These are phyloP conservation scores for Rhinoptilus africanus DNA, from an alignment of 2,113 vertebrate genomes.

Conservation along the genomic window DNA sequence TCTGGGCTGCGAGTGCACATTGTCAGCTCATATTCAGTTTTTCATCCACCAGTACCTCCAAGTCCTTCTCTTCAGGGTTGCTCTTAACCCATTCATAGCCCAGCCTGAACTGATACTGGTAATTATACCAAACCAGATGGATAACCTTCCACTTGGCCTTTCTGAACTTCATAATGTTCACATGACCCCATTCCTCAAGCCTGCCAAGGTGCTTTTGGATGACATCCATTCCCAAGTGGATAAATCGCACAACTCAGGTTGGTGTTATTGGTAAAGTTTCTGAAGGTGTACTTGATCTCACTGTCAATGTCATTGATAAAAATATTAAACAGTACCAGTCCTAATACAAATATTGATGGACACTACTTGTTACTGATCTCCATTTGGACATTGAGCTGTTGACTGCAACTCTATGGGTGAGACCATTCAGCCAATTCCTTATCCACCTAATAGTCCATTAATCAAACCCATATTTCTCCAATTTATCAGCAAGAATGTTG, in stretches of 20 bases:
- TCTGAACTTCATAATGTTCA: not conserved
- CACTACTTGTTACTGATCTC: not conserved
- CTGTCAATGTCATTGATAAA: not conserved
- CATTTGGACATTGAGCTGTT: not conserved
- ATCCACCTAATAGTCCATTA: not conserved
- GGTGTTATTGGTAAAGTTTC: not conserved
- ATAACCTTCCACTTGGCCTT: not conserved
- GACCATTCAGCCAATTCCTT: not conserved
- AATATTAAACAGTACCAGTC: not conserved
- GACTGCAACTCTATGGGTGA: not conserved
- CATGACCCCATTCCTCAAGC: not conserved
- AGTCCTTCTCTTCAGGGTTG: not conserved
- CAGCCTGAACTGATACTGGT: not conserved
- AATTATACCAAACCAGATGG: rapidly evolving
- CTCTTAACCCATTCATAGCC: not conserved
- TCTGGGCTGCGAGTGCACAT: not conserved
- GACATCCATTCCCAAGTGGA: not conserved
- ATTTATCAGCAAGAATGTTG: not conserved
- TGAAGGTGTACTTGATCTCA: not conserved
- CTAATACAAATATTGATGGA: not conserved
- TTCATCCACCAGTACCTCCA: not conserved
- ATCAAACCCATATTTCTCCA: not conserved
- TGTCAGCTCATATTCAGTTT: not conserved
- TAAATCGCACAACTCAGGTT: not conserved
- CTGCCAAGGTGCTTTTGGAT: not conserved